Base-by-base conservation (phyloP, 2,113 vertebrate species). In the Carassius carassius region DNA sequence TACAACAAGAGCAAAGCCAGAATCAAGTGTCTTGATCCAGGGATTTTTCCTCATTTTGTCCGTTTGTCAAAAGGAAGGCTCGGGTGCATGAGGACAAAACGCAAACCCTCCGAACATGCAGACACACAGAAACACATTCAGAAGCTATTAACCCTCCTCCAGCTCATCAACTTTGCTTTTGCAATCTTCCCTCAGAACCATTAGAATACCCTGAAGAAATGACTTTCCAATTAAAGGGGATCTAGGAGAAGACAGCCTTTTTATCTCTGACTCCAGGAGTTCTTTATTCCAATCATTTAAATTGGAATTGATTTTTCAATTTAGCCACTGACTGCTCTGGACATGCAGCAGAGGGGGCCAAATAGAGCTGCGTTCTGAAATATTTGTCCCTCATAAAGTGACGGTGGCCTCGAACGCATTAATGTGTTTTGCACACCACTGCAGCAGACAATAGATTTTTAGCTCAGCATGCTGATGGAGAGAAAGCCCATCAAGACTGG, bases 291-390 rank as follows among this genome's bases (percentile, higher is more conserved):
- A 98, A 98, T 99, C 96, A 99, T 97, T 98, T 97, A 98, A 99
- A 99, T 98, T 97, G 97, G 96, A 99, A 99, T 99, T 97, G 97
- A 98, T 99, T 98, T 99, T 99, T 99, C 97, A 98, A 98, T 99
- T 98, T 99, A 96, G 96, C 93, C 90, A 93, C 96, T 96, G 96
- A 98, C 96, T 97, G 95, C 95, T 97, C 95, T 94, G 96, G 97
- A 98, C 97, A 96, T 94, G 95, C 94, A 95, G 95, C 94, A 94
- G 94, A 95, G 95, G 92, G 94, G 95, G 94, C 95, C 94, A 95
- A 96, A 95, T 94, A 92, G 95, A 97, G 96, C 93, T 93, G 93
- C 92, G 90, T 93, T 93, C 92, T 94, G 92, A 95, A 96, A 96
- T 96, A 96, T 96, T 95, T 96, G 96, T 93, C 94, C 90, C 95